phyloP scores from a whole-genome alignment of 2,113 vertebrate species.

The Pomatostomus ruficeps region DNA sequence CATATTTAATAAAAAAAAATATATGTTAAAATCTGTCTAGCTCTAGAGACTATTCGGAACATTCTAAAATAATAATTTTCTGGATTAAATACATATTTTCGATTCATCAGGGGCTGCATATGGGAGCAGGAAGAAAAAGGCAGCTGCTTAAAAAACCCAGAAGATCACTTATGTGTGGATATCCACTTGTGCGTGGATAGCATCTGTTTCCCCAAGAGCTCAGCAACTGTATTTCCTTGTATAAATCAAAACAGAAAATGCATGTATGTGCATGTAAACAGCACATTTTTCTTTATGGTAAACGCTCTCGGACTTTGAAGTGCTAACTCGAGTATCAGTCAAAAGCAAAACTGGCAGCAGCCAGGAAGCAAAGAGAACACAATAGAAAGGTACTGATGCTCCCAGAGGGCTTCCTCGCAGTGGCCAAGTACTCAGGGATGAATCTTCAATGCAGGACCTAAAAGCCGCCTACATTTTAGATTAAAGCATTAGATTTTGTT shows the following conservation, averaged over 20 bases:
- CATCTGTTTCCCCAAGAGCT: neutral
- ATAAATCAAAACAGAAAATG: neutral
- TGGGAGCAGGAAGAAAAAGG: neutral
- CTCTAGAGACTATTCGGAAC: slow-evolving; percentile 49
- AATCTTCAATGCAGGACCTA: neutral
- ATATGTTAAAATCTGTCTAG: slow-evolving; percentile 78
- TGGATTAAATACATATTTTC: neutral
- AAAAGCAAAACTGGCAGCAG: neutral
- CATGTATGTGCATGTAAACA: neutral
- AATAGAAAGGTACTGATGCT: neutral
- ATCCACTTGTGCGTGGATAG: neutral
- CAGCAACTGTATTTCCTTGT: neutral
- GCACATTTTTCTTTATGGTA: neutral
- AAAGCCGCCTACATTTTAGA: neutral
- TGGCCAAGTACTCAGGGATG: neutral
- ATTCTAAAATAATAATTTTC: neutral
- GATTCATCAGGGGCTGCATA: neutral
- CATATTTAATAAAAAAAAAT: slow-evolving; percentile 98
- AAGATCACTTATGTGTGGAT: neutral
- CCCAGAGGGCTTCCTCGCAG: neutral
- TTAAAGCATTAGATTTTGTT: neutral
- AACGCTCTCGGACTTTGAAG: neutral
- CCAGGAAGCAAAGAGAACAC: neutral
- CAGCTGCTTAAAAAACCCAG: neutral
- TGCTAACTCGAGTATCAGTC: neutral